phyloP scores from a whole-genome alignment of 2,888 invertebrate species.

The Synergus itoensis region DNA sequence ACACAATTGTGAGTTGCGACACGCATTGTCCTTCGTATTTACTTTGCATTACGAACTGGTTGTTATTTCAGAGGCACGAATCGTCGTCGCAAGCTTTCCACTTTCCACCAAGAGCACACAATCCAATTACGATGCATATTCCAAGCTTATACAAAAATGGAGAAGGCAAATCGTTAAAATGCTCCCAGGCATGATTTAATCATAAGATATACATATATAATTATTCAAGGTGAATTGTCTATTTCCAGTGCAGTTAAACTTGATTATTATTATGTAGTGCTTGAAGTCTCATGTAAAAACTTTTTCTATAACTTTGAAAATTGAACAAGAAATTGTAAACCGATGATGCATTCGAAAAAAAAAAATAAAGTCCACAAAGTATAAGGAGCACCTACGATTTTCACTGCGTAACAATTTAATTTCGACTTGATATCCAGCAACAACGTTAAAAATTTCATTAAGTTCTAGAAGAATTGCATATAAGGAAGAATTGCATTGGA shows the following conservation, averaged over 20 bases:
- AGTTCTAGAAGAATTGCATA: not conserved
- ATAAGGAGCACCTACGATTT: too few species aligned
- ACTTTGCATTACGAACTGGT: slow-evolving; percentile 60
- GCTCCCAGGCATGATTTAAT: not conserved
- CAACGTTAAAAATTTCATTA: not conserved
- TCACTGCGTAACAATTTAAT: not conserved
- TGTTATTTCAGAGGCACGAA: slow-evolving; percentile 45
- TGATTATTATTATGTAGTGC: not conserved
- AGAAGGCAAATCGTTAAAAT: slow-evolving; percentile 1
- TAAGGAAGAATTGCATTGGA: not conserved
- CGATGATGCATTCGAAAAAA: too few species aligned
- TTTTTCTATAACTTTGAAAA: not conserved
- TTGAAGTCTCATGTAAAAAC: not conserved
- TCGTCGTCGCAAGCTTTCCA: not conserved
- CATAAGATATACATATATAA: too few species aligned
- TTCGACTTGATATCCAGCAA: not conserved
- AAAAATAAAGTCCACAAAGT: too few species aligned
- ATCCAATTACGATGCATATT: slow-evolving; percentile 45
- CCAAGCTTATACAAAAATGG: slow-evolving; percentile 18
- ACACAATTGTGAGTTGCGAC: slow-evolving; percentile 64
- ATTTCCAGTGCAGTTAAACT: not conserved
- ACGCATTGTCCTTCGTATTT: slow-evolving; percentile 57
- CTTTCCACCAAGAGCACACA: slow-evolving; percentile 22
- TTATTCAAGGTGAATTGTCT: not conserved
- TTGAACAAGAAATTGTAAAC: not conserved